Conservation (phyloP, 1,140 invertebrate species). For the Bombus haemorrhoidalis region DNA sequence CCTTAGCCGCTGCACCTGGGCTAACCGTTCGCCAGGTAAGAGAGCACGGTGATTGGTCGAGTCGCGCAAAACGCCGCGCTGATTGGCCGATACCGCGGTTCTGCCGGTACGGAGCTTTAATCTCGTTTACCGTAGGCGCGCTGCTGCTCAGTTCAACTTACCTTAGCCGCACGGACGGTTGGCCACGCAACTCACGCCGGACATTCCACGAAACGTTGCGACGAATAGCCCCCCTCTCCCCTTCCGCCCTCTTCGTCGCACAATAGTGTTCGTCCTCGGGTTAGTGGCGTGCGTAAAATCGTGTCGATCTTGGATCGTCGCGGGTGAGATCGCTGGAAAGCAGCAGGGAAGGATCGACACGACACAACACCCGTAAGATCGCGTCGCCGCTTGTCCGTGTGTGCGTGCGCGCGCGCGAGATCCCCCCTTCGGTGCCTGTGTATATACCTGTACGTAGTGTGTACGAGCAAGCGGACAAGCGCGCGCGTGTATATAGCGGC, state of each 20-base stretch:
- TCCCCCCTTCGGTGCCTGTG: conserved; percentile 25
- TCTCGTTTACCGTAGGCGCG: conserved; percentile 79
- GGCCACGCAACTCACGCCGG: conserved; percentile 36
- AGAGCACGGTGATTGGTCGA: conserved; percentile 67
- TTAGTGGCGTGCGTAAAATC: background rate
- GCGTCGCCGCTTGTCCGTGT: conserved; percentile 31
- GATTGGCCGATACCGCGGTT: conserved; percentile 70
- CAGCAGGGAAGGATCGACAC: conserved; percentile 30
- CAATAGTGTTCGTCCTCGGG: background rate
- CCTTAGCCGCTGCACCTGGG: conserved; percentile 72
- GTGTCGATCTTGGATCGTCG: conserved; percentile 28
- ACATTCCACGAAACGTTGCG: conserved; percentile 29
- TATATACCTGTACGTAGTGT: conserved; percentile 35
- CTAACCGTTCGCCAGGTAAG: conserved; percentile 71
- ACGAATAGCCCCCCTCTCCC: background rate
- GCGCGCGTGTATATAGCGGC: conserved; percentile 37
- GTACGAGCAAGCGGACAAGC: conserved; percentile 14
- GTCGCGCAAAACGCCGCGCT: conserved; percentile 24
- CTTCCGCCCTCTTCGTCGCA: background rate
- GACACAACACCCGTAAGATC: conserved; percentile 20
- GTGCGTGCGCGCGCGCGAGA: conserved; percentile 21
- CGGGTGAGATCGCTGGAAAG: conserved; percentile 24
- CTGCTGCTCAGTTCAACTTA: conserved; percentile 79
- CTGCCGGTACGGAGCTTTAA: conserved; percentile 73
- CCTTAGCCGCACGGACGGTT: conserved; percentile 75